Evolutionary conservation across 2,113 vertebrate genomes (phyloP), one percentile per base, ranked within the genome.

Genomic region (Pelvicachromis taeniatus): DNA sequence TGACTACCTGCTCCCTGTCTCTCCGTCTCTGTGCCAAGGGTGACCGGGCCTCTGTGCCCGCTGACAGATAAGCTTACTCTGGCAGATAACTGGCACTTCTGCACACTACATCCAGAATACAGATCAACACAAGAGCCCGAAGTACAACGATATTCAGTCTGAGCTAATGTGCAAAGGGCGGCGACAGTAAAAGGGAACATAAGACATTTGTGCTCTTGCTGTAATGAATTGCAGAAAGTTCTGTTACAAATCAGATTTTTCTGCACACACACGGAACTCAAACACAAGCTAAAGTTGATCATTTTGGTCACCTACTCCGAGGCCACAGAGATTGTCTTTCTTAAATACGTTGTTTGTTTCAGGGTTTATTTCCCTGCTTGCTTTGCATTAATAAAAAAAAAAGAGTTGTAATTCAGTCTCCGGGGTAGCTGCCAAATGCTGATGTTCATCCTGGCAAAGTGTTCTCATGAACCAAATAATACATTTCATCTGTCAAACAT

Each of bases 61-160:
- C 87, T 85, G 86, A 93, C 93, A 95, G 91, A 93, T 93, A 92
- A 94, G 91, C 85, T 92, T 81, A 88, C 78, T 53, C 65, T 77
- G 83, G 86, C 78, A 86, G 85, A 85, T 87, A 85, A 85, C 79
- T 78, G 78, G 77, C 88, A 88, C 90, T 85, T 83, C 33, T 80
- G 83, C 86, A 68, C 83, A 81, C 42, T 29, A 33, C 87, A 82
- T 35, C 48, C 63, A 84, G 42, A 86, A 87, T 48, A 58, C 84
- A 85, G 68, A 38, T 87, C 16, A 77, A 81, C 63, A 68, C 59
- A 55, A 45, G 81, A 50, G 77, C 63, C 79, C 55, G 63, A 78
- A 33, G 13, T 10, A 31, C n/a, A 50, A 52, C 4, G 14, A 56
- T 52, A 82, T n/a, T 17, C 23, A 31, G 68, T 75, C 45, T 52